Base-by-base conservation (phyloP, 2,888 invertebrate genomes). In the Chrysolina haemoptera region DNA sequence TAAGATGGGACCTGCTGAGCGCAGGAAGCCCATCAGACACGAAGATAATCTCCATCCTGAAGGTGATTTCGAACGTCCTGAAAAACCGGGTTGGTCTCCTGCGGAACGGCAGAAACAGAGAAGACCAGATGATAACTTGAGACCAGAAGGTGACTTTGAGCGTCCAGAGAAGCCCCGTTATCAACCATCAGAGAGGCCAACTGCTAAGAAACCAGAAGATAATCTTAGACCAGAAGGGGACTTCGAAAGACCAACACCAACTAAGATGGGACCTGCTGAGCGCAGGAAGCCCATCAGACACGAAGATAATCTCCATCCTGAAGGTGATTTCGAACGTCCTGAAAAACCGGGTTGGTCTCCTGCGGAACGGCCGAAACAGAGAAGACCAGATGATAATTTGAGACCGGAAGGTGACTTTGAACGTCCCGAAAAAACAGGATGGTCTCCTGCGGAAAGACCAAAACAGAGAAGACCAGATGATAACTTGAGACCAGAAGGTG, bases 71-170 rank as follows among this genome's bases (percentile, higher is more conserved):
- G 88, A 89, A 74, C 77, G 86, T 14, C 88, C 89, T 0, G 83
- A 84, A 71, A 88, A 64, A 62, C 63, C 64, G 35, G 71, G 65
- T n/a, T 73, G 68, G 43, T 46, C 62, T 22, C 90, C 91, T 76
- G 89, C 90, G 8, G 93, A 94, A 86, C 89, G 92, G 78, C 90
- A 92, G 67, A 90, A 89, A 82, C 91, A 92, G 73, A 87, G 85
- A 20, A 87, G 84, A 78, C 89, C 87, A 53, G 84, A 83, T 20
- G 90, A 90, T 81, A 89, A 89, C 80, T 84, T 90, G n/a, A 82
- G 83, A 75, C 89, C 91, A 8, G 92, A 93, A 87, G 92, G 91
- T 14, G 65, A 71, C 9, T 74, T 76, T 20, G 83, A 82, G 75
- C 89, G 85, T 5, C 89, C 88, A 0, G 85, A 85, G 43, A 84